Evolutionary conservation across 2,113 vertebrate genomes (phyloP).

Genomic region (Herpetotheres cachinnans): DNA sequence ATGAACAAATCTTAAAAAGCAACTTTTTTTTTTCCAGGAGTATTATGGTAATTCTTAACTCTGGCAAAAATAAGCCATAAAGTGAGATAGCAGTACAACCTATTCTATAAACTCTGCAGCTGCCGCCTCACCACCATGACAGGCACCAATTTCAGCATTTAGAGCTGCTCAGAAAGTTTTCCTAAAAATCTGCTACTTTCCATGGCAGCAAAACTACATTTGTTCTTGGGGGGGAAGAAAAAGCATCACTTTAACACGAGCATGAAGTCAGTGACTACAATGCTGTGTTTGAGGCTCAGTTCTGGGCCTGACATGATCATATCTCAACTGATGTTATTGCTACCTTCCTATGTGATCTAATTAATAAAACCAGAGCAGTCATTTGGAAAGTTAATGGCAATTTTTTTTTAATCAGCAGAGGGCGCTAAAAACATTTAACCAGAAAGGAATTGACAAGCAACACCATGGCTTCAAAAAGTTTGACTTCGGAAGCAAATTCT

Average conservation of each 20-base stretch:
- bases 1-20: not conserved
- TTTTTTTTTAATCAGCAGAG: not conserved
- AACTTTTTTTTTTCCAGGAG: not conserved
- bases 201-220: not conserved
- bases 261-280: rapidly evolving
- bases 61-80: not conserved
- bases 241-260: not conserved
- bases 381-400: not conserved
- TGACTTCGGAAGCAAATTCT: not conserved
- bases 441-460: rapidly evolving
- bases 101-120: not conserved
- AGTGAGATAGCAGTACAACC: not conserved
- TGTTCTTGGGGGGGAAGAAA: rapidly evolving
- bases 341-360: not conserved
- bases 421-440: not conserved
- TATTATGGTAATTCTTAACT: not conserved
- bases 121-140: not conserved
- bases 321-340: rapidly evolving
- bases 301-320: rapidly evolving
- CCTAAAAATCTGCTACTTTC: not conserved
- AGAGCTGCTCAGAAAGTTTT: not conserved
- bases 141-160: not conserved
- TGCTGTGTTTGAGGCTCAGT: rapidly evolving
- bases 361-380: rapidly evolving
- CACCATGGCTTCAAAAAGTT: rapidly evolving